These are phyloP conservation scores for Piaya cayana DNA, from an alignment of 2,113 vertebrate species.

Conservation along the genomic window DNA sequence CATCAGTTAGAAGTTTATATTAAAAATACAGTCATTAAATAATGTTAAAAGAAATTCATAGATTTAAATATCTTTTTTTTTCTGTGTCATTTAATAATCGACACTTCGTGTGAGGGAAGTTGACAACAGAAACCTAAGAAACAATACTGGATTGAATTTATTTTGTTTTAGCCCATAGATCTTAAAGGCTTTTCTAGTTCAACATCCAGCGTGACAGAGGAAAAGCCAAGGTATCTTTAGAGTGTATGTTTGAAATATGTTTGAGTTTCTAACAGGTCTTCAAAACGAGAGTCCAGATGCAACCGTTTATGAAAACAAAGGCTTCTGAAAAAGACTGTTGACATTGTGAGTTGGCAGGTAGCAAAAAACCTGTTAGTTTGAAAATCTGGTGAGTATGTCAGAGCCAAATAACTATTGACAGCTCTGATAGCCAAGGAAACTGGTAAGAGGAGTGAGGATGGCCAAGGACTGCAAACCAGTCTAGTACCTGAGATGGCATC, in stretches of 20 bases:
- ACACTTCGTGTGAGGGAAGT: neutral
- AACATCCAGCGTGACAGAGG: neutral
- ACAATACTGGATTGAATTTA: neutral
- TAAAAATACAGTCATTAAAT: neutral
- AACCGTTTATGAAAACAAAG: neutral
- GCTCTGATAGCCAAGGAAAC: neutral
- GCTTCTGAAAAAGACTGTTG: neutral
- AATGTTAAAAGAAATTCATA: neutral
- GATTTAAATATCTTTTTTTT: neutral
- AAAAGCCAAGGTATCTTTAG: neutral
- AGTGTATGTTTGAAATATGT: neutral
- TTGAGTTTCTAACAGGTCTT: neutral
- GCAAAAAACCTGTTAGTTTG: neutral
- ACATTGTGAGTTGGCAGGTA: neutral
- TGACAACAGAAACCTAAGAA: neutral
- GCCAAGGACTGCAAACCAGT: neutral
- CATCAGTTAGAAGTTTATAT: neutral
- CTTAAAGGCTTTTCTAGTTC: neutral
- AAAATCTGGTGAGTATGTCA: neutral
- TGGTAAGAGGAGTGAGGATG: neutral
- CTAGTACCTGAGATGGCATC: neutral
- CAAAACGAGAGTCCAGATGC: neutral
- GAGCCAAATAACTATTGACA: neutral
- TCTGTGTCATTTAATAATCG: neutral
- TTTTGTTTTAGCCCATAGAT: neutral